These are phyloP conservation scores for Ammospiza nelsoni DNA, from an alignment of 2,113 vertebrate genomes.

Conservation along the genomic window DNA sequence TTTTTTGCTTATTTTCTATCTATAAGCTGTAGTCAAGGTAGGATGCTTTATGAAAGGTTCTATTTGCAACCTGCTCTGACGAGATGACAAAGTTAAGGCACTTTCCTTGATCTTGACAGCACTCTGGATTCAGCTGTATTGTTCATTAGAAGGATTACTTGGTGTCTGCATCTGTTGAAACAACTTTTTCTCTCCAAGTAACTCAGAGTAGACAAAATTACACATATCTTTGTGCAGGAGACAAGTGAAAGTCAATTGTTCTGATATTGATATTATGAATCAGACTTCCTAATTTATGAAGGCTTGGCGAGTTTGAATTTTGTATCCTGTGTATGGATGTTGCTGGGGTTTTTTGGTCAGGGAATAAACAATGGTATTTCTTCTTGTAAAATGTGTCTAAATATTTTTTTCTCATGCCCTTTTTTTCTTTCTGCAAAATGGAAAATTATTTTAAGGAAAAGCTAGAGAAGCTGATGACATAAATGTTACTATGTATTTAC, in stretches of 20 bases:
- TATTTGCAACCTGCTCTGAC: neutral
- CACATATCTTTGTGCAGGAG: neutral
- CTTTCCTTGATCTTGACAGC: neutral
- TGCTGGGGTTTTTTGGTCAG: neutral
- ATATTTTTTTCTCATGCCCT: neutral
- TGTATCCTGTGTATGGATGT: neutral
- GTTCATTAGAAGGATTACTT: neutral
- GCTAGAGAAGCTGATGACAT: neutral
- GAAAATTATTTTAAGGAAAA: neutral
- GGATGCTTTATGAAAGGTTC: neutral
- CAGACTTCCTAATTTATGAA: neutral
- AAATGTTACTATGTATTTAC: neutral
- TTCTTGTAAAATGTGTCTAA: neutral
- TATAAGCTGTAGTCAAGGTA: neutral
- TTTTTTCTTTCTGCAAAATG: neutral
- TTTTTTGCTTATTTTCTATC: neutral
- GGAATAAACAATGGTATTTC: neutral
- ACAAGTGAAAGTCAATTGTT: neutral
- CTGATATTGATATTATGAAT: neutral
- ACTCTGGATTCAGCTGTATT: neutral
- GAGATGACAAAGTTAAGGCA: neutral
- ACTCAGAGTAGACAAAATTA: neutral
- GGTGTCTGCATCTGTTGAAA: neutral
- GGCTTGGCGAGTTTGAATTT: neutral
- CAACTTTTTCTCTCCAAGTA: neutral